A percentile compares a stretch with the other conserved stretches of the same genome.
phyloP scores from a whole-genome alignment of 2,113 vertebrate species.

The Catharus bicknelli region DNA sequence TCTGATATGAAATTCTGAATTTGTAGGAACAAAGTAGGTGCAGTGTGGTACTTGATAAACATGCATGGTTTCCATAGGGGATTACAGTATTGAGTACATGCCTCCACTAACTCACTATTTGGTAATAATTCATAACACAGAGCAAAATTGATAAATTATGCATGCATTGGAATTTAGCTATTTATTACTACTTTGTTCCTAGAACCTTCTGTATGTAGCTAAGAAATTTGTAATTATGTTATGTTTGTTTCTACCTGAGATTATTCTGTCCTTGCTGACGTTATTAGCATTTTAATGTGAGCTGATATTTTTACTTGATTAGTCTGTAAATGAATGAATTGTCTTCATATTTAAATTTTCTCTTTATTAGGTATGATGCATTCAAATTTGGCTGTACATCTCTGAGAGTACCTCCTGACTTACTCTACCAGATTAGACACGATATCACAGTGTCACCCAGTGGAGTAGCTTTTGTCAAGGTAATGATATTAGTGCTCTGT shows the following conservation, averaged over 20 bases:
- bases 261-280: slow-evolving; percentile 6
- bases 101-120: background rate
- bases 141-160: background rate
- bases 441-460: slow-evolving; percentile 94
- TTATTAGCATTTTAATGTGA: background rate
- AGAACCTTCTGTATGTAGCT: background rate
- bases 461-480: slow-evolving; percentile 95
- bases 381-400: slow-evolving; percentile 96
- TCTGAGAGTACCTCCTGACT: slow-evolving; percentile 89
- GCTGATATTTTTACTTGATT: background rate
- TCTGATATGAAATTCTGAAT: background rate
- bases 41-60: background rate
- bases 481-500: slow-evolving; percentile 63
- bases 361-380: slow-evolving; percentile 85
- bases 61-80: background rate
- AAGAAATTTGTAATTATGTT: background rate
- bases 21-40: background rate
- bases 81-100: background rate
- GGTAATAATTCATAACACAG: background rate
- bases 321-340: background rate
- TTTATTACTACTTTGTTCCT: background rate
- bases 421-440: slow-evolving; percentile 91
- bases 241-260: background rate
- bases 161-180: background rate
- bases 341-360: background rate